Evolutionary conservation across 1,140 invertebrate species (phyloP).

Genomic region (Neoseiulus cucumeris): DNA sequence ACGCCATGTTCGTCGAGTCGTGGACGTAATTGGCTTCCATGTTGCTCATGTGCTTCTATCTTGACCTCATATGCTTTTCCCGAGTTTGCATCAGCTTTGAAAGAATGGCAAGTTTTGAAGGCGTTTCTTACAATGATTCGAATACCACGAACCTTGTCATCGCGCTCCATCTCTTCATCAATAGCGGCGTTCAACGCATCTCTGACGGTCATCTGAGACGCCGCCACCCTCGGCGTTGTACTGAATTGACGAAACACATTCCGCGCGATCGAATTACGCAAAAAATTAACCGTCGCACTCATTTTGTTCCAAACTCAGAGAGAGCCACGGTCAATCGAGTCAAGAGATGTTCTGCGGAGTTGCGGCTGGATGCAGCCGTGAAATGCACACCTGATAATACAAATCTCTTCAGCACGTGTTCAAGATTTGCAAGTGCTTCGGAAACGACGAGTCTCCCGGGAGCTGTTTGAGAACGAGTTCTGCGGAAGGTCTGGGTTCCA

Average conservation of each 20-base stretch:
- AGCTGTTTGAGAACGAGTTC: no score
- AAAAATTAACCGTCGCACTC: neutral
- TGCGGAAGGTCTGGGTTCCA: no score
- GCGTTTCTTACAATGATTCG: neutral
- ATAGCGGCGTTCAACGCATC: constrained; percentile 91
- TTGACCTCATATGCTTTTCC: neutral
- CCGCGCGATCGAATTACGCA: neutral
- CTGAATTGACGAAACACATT: neutral
- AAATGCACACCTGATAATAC: no score
- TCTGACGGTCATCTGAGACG: constrained; percentile 57
- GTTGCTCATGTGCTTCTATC: neutral
- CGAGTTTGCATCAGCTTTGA: neutral
- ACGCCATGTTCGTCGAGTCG: neutral
- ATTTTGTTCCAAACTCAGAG: neutral
- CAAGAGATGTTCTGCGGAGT: neutral
- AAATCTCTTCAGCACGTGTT: no score
- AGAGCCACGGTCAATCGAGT: constrained; percentile 1
- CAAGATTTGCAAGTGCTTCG: no score
- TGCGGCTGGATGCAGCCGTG: neutral
- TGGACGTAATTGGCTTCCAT: neutral
- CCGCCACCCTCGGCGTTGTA: constrained; percentile 1
- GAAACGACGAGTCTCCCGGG: no score
- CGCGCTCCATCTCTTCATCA: constrained; percentile 88
- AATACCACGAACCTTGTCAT: constrained; percentile 40
- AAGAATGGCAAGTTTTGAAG: neutral